A percentile compares a stretch with the other conserved stretches of the same genome.
phyloP scores from a whole-genome alignment of 2,113 vertebrate species.

The Prolemur simus region DNA sequence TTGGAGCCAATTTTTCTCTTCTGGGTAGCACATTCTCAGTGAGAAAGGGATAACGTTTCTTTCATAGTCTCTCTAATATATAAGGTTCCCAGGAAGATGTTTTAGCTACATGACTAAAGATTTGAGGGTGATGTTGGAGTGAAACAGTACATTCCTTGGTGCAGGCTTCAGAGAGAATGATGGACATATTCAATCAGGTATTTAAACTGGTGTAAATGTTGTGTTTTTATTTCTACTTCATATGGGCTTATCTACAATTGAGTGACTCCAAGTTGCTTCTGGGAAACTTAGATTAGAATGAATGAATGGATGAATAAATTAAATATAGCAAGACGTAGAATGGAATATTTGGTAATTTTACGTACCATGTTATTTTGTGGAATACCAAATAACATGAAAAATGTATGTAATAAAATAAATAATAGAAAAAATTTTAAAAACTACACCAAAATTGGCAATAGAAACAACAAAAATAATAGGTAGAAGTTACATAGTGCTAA shows the following conservation, averaged over 20 bases:
- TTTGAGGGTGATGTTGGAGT: not conserved
- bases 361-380: not conserved
- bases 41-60: not conserved
- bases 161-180: not conserved
- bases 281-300: constrained; percentile 11
- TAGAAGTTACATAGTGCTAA: not conserved
- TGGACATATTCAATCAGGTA: not conserved
- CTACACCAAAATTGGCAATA: not conserved
- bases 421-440: not conserved
- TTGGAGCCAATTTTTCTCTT: not conserved
- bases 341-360: not conserved
- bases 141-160: not conserved
- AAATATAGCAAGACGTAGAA: not conserved
- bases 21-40: not conserved
- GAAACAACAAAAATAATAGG: not conserved
- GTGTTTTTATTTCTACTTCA: not conserved
- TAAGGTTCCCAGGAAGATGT: not conserved
- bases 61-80: not conserved
- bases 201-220: not conserved
- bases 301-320: not conserved
- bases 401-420: not conserved
- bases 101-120: not conserved
- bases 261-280: not conserved
- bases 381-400: not conserved
- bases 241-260: not conserved